Base-by-base conservation (phyloP, 1,140 invertebrate species). In the Leptonema lineaticorne region DNA sequence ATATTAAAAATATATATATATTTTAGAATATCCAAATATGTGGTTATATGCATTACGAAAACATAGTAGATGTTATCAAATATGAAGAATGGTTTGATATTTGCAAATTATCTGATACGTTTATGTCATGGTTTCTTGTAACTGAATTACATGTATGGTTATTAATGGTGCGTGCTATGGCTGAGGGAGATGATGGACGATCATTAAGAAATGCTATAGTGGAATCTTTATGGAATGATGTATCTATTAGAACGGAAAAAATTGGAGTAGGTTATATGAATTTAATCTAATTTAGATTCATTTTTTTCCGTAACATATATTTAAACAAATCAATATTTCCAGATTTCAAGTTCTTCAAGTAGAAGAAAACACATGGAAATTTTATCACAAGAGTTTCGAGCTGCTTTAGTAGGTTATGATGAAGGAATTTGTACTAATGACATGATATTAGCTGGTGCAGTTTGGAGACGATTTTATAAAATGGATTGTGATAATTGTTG, bases 101-200 rank as follows among this genome's bases (percentile, higher is more conserved):
- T 75, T 88, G 90, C 63, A 79, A 89, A 46, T 78, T 94, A 75
- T 83, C 86, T 20, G 92, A 95, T 73, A 92, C 91, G 29, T 92
- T 92, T 76, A 85, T 85, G 71, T 92, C 92, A 0, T 94, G 92
- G 92, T 95, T 93, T 78, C 75, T 88, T 1, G 79, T 94, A 1
- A 92, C 90, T 1, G 92, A 94, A 78, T 78, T 95, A 16, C 92
- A 95, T 78, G 84, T 94, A 0, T 95, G 93, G 93, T 86, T 95
- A 82, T 72, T 94, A 7, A 80, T 89, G 75, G 84, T 88, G 14
- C 83, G 92, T 46, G 84, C 87, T 5, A 93, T 93, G 90, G 87
- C 88, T 24, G 90, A 93, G 79, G 89, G 86, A 70, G 83, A 88
- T 33, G 81, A 90, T 74, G 93, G 93, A 2, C 77, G 84, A 73